These are phyloP conservation scores for Aspidoscelis tigris DNA, from an alignment of 2,113 vertebrate species.

Conservation along the genomic window DNA sequence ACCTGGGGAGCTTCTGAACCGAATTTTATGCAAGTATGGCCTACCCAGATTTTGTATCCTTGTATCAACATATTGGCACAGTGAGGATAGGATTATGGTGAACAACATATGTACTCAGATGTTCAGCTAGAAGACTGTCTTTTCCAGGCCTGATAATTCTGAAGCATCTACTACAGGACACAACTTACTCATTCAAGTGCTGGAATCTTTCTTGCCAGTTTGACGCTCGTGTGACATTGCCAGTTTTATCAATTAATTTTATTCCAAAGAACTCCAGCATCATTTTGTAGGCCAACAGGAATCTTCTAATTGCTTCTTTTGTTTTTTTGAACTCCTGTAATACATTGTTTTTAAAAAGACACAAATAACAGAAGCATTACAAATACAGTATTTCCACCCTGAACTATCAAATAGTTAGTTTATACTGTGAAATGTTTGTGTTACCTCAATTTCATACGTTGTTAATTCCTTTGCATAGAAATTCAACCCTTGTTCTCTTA, in stretches of 20 bases:
- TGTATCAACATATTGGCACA: neutral
- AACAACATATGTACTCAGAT: too few relatives aligned
- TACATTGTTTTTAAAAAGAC: conserved; percentile 28
- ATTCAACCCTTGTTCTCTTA: conserved; percentile 98
- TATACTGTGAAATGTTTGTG: conserved; percentile 33
- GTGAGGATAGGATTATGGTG: neutral
- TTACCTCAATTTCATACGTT: conserved; percentile 98
- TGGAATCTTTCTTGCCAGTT: conserved; percentile 97
- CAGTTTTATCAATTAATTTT: conserved; percentile 92
- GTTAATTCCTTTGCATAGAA: conserved; percentile 98
- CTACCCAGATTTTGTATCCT: neutral
- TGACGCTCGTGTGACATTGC: conserved; percentile 87
- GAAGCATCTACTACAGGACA: conserved; percentile 30
- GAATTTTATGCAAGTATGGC: neutral
- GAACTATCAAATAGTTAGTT: conserved; percentile 27
- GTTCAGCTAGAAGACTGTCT: neutral
- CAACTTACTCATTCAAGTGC: conserved; percentile 95
- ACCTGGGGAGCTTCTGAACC: too few relatives aligned
- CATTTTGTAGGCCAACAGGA: conserved; percentile 92
- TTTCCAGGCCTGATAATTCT: conserved; percentile 2
- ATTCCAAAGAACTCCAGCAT: conserved; percentile 99
- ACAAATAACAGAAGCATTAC: conserved; percentile 46
- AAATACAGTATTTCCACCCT: conserved; percentile 15
- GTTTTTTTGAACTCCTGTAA: conserved; percentile 96
- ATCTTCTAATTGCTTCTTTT: conserved; percentile 93